These are phyloP conservation scores for Apus apus DNA, from an alignment of 2,113 vertebrate species.

Conservation along the genomic window DNA sequence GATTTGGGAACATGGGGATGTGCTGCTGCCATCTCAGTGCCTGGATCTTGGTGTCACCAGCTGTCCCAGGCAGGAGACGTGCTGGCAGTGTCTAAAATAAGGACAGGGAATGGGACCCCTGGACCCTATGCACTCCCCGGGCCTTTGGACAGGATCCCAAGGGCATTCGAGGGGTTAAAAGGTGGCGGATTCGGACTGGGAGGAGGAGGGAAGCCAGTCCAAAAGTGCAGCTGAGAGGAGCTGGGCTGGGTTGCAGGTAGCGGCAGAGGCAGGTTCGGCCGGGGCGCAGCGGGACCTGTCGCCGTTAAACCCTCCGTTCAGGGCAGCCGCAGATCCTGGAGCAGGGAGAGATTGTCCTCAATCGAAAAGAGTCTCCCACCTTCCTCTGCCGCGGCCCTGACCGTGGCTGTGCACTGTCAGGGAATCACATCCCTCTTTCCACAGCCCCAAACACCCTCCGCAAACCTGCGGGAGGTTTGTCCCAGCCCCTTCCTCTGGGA, in stretches of 20 bases:
- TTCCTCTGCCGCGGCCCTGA: background rate
- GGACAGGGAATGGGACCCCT: background rate
- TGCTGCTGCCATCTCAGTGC: rapidly evolving
- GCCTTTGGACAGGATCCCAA: background rate
- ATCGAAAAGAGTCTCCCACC: rapidly evolving
- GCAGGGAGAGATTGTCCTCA: rapidly evolving
- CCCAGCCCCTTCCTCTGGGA: background rate
- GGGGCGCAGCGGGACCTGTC: background rate
- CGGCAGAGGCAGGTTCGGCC: background rate
- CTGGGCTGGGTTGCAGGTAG: background rate
- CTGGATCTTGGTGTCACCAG: rapidly evolving
- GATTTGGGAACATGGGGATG: rapidly evolving
- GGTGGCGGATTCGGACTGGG: background rate
- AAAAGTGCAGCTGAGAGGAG: background rate
- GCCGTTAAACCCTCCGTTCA: too few species aligned
- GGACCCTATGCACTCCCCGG: background rate
- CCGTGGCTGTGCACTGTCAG: rapidly evolving
- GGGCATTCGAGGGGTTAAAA: background rate
- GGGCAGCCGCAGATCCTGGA: background rate
- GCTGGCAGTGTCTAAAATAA: background rate
- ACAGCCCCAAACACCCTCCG: background rate
- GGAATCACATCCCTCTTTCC: background rate
- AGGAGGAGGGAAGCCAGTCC: background rate
- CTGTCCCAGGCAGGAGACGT: background rate
- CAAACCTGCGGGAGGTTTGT: background rate